Evolutionary conservation across 2,113 vertebrate species (phyloP), one percentile per base, ranked within the genome.

Genomic region (Campylomormyrus numenius): DNA sequence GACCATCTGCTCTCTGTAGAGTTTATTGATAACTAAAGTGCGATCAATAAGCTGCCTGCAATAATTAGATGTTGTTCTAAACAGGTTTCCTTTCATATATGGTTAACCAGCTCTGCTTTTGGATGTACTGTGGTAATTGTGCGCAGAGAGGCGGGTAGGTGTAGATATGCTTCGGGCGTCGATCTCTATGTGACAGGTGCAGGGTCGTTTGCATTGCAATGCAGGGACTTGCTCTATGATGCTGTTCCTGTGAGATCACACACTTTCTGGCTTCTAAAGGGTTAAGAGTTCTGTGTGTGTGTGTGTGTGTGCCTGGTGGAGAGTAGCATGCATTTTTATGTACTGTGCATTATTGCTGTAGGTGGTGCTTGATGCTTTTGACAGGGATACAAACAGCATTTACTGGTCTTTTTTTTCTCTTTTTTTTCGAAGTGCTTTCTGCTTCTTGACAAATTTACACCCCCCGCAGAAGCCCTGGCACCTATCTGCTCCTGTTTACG

Each of bases 401-500:
- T 87, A 66, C 39, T 77, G 80, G 56, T 53, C 19, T 52, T 49
- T 53, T 39, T 84, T 66, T 11, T 15, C 62, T 42, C 24, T 49
- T n/a, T 58, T 27, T 74, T 77, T 24, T 46, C 39, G 13, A 66
- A 66, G 10, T 21, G 52, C 88, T 70, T 89, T 80, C 49, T 21
- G 66, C 24, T 49, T 42, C 49, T 87, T 87, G 88, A 89, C 42
- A 86, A 89, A 88, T 91, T 88, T 89, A 49, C 85, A 52, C 85
- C 52, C 58, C 53, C 49, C 21, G 42, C 85, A 56, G 42, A 83
- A 91, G 62, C 90, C 13, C 46, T 49, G 52, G 46, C 88, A 89
- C 88, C 87, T 91, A 85, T 89, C 85, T 42, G 35, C 84, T 87
- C 83, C 42, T 56, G 85, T 91, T 91, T 90, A 42, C 53, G 45